Conservation (phyloP, 2,797 vertebrate genomes). For the Kryptopterus vitreolus region DNA sequence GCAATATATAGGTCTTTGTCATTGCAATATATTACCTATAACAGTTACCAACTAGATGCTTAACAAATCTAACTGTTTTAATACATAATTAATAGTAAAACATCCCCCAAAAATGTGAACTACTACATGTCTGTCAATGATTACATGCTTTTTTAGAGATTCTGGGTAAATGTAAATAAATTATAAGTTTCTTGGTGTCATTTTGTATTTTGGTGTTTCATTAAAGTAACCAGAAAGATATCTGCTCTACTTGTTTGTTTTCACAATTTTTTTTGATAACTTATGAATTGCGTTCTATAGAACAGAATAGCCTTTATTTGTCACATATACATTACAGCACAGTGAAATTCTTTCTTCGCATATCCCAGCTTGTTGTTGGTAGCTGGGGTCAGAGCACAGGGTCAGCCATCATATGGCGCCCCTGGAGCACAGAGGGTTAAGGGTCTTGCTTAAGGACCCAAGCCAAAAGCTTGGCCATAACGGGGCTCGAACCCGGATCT, state of each 20-base stretch:
- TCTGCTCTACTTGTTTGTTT: background rate
- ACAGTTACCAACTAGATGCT: background rate
- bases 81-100: slow-evolving; percentile 2
- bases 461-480: too few species aligned
- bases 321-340: too few species aligned
- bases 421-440: too few species aligned
- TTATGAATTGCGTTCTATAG: background rate
- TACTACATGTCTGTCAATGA: background rate
- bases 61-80: background rate
- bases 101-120: background rate
- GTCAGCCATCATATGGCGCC: too few species aligned
- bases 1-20: too few species aligned
- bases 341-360: too few species aligned
- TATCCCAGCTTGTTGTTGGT: too few species aligned
- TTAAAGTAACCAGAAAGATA: background rate
- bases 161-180: background rate
- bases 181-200: background rate
- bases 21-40: background rate
- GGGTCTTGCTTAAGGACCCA: too few species aligned
- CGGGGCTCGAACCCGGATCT: too few species aligned
- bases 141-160: background rate
- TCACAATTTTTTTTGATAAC: background rate
- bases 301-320: too few species aligned
- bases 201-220: background rate
- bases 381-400: too few species aligned